These are phyloP conservation scores for Pterostichus madidus DNA, from an alignment of 2,888 invertebrate genomes.

Conservation along the genomic window DNA sequence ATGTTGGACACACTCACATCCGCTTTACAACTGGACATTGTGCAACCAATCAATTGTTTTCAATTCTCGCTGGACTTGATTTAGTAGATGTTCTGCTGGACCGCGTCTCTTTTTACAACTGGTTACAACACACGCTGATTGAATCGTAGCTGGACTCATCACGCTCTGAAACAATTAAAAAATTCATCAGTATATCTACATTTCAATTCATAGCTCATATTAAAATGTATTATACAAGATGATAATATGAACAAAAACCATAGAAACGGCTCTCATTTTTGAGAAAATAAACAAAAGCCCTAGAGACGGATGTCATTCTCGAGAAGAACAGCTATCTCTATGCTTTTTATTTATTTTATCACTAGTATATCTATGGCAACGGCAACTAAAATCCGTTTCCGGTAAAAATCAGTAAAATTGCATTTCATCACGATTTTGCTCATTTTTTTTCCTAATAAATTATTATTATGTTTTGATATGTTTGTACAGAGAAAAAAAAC, in stretches of 20 bases:
- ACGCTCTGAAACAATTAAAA: conserved; percentile 56
- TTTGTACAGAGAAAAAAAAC: no score
- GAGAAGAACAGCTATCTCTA: no score
- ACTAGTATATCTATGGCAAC: no score
- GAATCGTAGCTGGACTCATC: conserved; percentile 23
- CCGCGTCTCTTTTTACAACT: conserved; percentile 36
- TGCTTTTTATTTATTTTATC: no score
- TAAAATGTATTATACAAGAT: conserved; percentile 39
- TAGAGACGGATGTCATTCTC: no score
- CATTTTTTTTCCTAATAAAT: no score
- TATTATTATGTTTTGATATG: no score
- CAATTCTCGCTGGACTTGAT: conserved; percentile 55
- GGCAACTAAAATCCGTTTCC: no score
- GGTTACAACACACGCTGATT: conserved; percentile 36
- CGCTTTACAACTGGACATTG: conserved; percentile 54
- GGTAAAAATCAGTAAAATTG: conserved; percentile 9
- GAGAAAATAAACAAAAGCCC: no score
- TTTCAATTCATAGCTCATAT: conserved; percentile 37
- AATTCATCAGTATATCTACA: conserved; percentile 28
- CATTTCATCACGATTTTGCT: no score
- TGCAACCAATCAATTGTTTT: conserved; percentile 39
- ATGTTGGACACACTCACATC: conserved; percentile 41
- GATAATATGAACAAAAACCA: no score
- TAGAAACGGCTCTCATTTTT: no score
- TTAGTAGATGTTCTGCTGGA: conserved; percentile 33